Conservation (phyloP, 2,888 invertebrate genomes). For the Biston betularia region DNA sequence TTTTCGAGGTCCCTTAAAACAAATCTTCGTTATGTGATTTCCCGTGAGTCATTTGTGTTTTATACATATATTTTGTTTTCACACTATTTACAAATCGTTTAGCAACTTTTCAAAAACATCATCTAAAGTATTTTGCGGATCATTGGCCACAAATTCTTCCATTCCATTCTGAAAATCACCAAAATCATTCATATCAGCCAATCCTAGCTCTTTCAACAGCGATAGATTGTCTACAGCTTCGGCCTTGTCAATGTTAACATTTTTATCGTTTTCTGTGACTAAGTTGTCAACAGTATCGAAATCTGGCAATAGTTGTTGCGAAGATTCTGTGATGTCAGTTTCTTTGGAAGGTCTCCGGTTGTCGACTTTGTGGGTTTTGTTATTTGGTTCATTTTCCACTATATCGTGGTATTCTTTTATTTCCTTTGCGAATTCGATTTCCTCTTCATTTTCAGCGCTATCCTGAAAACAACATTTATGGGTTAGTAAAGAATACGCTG, state of each 20-base stretch:
- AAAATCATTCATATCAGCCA: slow-evolving; percentile 78
- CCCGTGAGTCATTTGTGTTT: no score
- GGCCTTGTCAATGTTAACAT: neutral
- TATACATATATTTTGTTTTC: no score
- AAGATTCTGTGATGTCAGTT: slow-evolving; percentile 63
- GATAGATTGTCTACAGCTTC: slow-evolving; percentile 64
- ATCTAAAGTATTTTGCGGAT: slow-evolving; percentile 49
- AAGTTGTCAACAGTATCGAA: slow-evolving; percentile 55
- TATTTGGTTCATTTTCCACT: slow-evolving; percentile 65
- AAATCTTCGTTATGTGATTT: no score
- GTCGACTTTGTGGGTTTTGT: slow-evolving; percentile 71
- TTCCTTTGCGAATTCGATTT: slow-evolving; percentile 81
- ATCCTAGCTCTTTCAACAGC: slow-evolving; percentile 85
- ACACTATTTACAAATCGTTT: slow-evolving; percentile 59
- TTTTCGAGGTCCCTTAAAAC: no score
- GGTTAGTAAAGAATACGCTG: neutral
- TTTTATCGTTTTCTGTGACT: slow-evolving; percentile 1
- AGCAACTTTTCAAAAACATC: slow-evolving; percentile 78
- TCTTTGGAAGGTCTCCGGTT: slow-evolving; percentile 73
- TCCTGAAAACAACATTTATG: slow-evolving; percentile 57
- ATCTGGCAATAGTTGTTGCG: slow-evolving; percentile 72
- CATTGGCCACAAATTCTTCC: slow-evolving; percentile 62
- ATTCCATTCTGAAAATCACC: slow-evolving; percentile 79
- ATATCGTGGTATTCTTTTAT: slow-evolving; percentile 80
- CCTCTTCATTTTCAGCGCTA: slow-evolving; percentile 85